These are phyloP conservation scores for Lota lota DNA, from an alignment of 2,113 vertebrate species.

Conservation along the genomic window DNA sequence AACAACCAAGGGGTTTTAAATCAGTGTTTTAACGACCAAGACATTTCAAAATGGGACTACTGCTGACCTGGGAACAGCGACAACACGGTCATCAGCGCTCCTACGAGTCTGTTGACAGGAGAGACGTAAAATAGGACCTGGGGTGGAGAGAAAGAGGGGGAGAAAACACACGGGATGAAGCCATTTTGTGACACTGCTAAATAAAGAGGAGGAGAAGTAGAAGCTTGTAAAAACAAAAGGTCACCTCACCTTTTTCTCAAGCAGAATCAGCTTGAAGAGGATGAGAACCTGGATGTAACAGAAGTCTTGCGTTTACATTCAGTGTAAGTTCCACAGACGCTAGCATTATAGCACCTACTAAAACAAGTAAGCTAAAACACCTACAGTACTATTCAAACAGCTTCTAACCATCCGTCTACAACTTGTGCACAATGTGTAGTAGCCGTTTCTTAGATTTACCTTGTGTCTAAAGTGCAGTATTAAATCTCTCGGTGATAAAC, in stretches of 20 bases:
- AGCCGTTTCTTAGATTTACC: conserved; percentile 66
- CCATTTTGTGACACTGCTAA: neutral
- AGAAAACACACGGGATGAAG: neutral
- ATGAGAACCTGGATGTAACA: conserved; percentile 81
- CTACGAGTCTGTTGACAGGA: conserved; percentile 91
- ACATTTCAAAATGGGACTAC: too few species aligned
- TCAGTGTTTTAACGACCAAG: too few species aligned
- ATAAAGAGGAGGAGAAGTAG: neutral
- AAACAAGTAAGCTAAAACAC: too few species aligned
- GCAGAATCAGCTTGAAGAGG: conserved; percentile 94
- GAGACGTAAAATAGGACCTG: conserved; percentile 95
- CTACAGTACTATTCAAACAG: neutral
- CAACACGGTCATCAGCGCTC: conserved; percentile 90
- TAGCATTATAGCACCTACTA: too few species aligned
- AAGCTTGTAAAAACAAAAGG: fast-evolving
- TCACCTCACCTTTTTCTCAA: conserved; percentile 91
- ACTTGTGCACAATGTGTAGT: neutral
- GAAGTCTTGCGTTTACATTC: neutral
- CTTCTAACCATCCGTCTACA: neutral
- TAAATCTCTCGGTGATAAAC: conserved; percentile 93
- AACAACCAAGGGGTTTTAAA: too few species aligned
- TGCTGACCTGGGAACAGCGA: conserved; percentile 94
- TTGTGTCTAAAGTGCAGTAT: conserved; percentile 96
- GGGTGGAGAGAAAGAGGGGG: neutral
- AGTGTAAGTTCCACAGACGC: too few species aligned